Percentiles rank a stretch among this genome's conserved stretches.
Conservation (phyloP, 2,113 vertebrate genomes). For the Oceanodroma tethys region DNA sequence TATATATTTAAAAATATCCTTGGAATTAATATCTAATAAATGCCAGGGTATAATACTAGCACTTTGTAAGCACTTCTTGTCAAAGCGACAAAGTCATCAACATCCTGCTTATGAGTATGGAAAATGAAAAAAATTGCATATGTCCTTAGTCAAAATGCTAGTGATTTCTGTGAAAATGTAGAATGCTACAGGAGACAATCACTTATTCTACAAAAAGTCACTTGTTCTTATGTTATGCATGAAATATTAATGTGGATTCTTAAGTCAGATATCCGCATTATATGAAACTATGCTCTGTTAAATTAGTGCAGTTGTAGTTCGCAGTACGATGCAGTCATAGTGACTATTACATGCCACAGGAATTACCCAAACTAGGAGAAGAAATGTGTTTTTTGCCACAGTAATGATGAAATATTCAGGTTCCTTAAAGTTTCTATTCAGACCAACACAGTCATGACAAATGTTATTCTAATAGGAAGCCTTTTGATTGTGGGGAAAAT, state of each 20-base stretch:
- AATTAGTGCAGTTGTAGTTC: background rate
- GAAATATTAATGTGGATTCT: background rate
- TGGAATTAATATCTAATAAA: slow-evolving; percentile 70
- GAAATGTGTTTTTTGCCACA: background rate
- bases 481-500: background rate
- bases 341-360: background rate
- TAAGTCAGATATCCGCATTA: background rate
- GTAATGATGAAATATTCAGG: background rate
- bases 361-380: background rate
- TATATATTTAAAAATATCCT: slow-evolving; percentile 70
- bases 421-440: background rate
- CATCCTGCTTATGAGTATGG: slow-evolving; percentile 41
- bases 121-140: background rate
- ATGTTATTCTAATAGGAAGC: background rate
- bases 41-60: slow-evolving; percentile 71
- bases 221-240: slow-evolving; percentile 9
- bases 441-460: background rate
- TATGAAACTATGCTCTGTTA: background rate
- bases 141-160: slow-evolving; percentile 47
- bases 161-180: slow-evolving; percentile 57
- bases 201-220: slow-evolving; percentile 30
- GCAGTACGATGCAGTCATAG: background rate
- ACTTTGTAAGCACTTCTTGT: slow-evolving; percentile 75
- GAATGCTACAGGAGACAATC: slow-evolving; percentile 75
- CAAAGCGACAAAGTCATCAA: slow-evolving; percentile 8